Conservation (phyloP, 2,113 vertebrate genomes). For the Xerus inauris region DNA sequence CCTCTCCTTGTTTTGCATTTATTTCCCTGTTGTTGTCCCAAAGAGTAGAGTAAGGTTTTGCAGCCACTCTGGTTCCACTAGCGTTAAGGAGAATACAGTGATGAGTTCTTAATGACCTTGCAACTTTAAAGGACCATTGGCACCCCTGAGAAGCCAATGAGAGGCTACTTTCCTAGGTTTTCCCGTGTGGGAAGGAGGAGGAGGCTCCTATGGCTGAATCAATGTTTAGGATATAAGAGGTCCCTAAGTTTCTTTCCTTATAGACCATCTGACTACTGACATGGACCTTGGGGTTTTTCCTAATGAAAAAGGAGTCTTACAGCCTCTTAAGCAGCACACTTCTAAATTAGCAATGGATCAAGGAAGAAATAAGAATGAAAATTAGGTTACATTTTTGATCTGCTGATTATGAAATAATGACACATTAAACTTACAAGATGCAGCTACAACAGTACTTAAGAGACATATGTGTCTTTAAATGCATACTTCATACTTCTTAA, state of each 20-base stretch:
- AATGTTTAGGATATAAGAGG: background rate
- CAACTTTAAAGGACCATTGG: background rate
- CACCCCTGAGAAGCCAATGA: background rate
- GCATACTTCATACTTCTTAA: background rate
- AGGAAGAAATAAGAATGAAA: background rate
- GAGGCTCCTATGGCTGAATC: background rate
- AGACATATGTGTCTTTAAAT: background rate
- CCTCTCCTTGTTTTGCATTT: background rate
- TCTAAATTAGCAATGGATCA: background rate
- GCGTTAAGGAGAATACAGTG: background rate
- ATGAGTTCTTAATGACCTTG: background rate
- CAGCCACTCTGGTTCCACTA: background rate
- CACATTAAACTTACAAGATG: background rate
- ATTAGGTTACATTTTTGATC: background rate
- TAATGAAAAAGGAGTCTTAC: background rate
- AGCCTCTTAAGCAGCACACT: background rate
- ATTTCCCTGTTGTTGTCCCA: background rate
- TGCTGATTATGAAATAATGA: background rate
- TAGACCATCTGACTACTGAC: background rate
- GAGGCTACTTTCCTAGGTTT: background rate
- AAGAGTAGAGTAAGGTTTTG: background rate
- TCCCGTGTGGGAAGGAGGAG: background rate
- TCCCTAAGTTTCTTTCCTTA: background rate
- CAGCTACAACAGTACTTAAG: slow-evolving; percentile 3
- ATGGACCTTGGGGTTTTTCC: background rate